These are phyloP conservation scores for Apis dorsata DNA, from an alignment of 1,140 invertebrate genomes.

Conservation along the genomic window DNA sequence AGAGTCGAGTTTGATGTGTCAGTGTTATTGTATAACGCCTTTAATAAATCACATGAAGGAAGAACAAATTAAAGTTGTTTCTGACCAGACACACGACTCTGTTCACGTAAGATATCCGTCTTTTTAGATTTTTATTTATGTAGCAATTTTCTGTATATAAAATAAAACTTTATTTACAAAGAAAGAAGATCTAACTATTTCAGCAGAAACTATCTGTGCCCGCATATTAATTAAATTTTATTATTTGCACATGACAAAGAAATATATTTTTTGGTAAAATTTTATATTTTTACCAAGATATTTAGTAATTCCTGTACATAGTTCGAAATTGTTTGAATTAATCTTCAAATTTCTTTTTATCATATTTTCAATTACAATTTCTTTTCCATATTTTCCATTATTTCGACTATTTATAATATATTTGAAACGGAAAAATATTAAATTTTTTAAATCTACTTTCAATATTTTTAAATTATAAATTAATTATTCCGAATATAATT, in stretches of 20 bases:
- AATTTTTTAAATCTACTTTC: background rate
- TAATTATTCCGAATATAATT: background rate
- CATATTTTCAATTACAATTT: background rate
- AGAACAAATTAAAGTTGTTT: conserved; percentile 20
- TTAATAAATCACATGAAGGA: conserved; percentile 37
- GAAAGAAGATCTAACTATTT: background rate
- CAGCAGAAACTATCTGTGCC: conserved; percentile 21
- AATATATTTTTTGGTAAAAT: background rate
- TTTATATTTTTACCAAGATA: no score
- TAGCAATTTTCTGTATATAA: conserved; percentile 29
- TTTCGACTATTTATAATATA: background rate
- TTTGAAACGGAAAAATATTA: background rate
- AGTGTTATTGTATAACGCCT: conserved; percentile 49
- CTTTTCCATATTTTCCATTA: background rate
- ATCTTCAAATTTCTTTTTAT: no score
- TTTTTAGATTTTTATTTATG: conserved; percentile 38
- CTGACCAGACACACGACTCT: background rate
- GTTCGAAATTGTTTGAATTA: no score
- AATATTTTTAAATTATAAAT: background rate
- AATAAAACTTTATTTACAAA: conserved; percentile 29
- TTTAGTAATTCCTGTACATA: no score
- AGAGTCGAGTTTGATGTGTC: conserved; percentile 50
- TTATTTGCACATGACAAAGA: background rate
- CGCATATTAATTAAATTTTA: conserved; percentile 21
- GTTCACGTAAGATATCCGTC: conserved; percentile 10